A percentile compares a stretch with the other conserved stretches of the same genome.
These are phyloP conservation scores for Bujurquina vittata DNA, from an alignment of 2,113 vertebrate genomes.

Conservation along the genomic window DNA sequence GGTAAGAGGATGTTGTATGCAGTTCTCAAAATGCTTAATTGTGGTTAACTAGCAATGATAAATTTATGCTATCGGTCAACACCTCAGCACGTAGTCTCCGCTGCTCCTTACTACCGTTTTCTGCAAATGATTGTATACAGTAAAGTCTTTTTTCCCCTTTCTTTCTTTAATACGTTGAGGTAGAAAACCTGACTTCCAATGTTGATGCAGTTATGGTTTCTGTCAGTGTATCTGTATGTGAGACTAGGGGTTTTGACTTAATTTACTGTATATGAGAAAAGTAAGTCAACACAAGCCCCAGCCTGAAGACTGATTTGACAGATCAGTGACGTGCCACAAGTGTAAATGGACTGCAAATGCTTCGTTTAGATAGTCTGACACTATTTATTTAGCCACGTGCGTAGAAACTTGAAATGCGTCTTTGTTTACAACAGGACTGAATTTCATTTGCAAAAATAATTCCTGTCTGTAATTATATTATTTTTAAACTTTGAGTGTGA, in stretches of 20 bases:
- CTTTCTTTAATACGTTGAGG: not conserved
- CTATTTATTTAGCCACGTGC: too few species aligned
- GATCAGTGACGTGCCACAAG: not conserved
- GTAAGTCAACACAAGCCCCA: not conserved
- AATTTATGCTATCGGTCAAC: not conserved
- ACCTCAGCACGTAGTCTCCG: not conserved
- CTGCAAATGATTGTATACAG: not conserved
- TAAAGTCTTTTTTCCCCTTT: not conserved
- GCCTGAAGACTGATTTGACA: not conserved
- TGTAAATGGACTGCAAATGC: not conserved
- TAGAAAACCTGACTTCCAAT: not conserved
- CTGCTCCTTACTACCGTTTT: not conserved
- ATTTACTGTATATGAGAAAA: not conserved
- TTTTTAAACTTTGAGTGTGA: too few species aligned
- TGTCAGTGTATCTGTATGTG: not conserved
- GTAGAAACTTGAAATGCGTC: too few species aligned
- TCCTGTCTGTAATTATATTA: too few species aligned
- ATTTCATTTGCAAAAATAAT: too few species aligned
- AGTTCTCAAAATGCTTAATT: not conserved
- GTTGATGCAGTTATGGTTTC: not conserved
- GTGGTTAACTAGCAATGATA: not conserved
- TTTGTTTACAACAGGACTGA: too few species aligned
- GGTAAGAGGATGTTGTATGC: conserved; percentile 53
- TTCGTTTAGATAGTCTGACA: too few species aligned
- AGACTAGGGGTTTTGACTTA: not conserved